phyloP scores from a whole-genome alignment of 2,888 invertebrate species.

The Melikaiella ostensackeni region DNA sequence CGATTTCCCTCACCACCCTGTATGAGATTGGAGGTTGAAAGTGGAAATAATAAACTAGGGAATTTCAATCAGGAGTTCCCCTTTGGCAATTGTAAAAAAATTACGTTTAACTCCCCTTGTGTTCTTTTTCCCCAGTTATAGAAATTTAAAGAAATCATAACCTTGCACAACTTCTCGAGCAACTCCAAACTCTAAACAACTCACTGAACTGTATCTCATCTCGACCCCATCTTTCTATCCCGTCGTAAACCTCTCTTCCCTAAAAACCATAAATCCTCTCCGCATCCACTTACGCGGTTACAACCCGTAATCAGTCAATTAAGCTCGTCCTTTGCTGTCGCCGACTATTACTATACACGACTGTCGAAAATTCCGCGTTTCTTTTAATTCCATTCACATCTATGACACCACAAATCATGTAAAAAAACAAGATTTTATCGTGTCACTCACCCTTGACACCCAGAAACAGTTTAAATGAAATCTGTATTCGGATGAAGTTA shows the following conservation, averaged over 20 bases:
- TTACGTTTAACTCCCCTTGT: background rate
- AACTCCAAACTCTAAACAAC: slow-evolving; percentile 37
- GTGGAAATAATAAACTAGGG: too few species aligned
- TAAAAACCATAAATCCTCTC: slow-evolving; percentile 40
- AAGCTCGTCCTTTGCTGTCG: slow-evolving; percentile 35
- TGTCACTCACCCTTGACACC: background rate
- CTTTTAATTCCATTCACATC: background rate
- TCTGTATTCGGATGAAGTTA: too few species aligned
- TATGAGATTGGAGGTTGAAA: too few species aligned
- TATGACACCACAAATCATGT: background rate
- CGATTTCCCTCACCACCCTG: too few species aligned
- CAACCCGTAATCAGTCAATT: slow-evolving; percentile 41
- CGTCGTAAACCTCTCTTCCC: slow-evolving; percentile 39
- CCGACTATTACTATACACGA: slow-evolving; percentile 19
- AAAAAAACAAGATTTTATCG: background rate
- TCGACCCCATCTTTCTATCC: slow-evolving; percentile 38
- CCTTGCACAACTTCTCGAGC: background rate
- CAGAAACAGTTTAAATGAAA: too few species aligned
- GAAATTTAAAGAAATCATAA: slow-evolving; percentile 25
- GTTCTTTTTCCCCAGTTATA: background rate
- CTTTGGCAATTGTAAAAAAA: background rate
- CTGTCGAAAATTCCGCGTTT: background rate
- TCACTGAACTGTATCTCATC: slow-evolving; percentile 33
- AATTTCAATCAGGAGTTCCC: too few species aligned
- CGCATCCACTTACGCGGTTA: slow-evolving; percentile 39